Evolutionary conservation across 2,797 vertebrate species (phyloP), one percentile per base, ranked within the genome.

Genomic region (Diglossa cyanea): DNA sequence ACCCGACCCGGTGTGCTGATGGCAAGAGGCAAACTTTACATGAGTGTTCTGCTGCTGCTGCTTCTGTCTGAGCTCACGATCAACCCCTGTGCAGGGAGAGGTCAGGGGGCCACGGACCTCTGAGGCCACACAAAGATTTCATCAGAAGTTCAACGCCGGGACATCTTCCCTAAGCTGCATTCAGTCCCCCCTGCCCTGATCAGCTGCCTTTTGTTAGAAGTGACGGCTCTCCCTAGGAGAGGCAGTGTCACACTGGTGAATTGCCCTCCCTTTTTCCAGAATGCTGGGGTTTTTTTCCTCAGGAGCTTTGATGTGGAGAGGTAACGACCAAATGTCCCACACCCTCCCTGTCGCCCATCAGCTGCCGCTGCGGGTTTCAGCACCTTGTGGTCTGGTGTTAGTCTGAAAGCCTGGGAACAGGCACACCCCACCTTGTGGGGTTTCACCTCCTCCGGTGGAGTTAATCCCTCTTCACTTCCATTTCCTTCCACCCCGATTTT

Each of bases 191-290:
- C 90, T 92, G 86, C 77, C 75, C 81, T 39, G 81, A 97, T 98
- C 97, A 98, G 98, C 95, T 97, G 96, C 94, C 98, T 97, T 98
- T 98, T 98, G 97, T 98, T 98, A 95, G 95, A 95, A 96, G 81
- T 31, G 88, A 80, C 94, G 44, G 51, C 86, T 90, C 92, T 93
- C 97, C 70, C 72, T 96, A 93, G 93, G 94, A 91, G 62, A 95
- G 33, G 90, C 93, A 95, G 97, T 97, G 96, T 70, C 93, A 96
- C 96, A 25, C 68, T 30, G 51, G 20, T 81, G 40, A 53, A 97
- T 95, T 97, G 96, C 97, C 93, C 93, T 96, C 95, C 31, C 96
- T 94, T 97, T 96, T 98, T 97, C 95, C 89, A 80, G n/a, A 79
- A 70, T 79, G 71, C 33, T 73, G 50, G 50, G 35, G 8, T 35